Conservation (phyloP, 30 jellyfish, hydroid and myxozoan genomes). For the Kudoa iwatai region DNA sequence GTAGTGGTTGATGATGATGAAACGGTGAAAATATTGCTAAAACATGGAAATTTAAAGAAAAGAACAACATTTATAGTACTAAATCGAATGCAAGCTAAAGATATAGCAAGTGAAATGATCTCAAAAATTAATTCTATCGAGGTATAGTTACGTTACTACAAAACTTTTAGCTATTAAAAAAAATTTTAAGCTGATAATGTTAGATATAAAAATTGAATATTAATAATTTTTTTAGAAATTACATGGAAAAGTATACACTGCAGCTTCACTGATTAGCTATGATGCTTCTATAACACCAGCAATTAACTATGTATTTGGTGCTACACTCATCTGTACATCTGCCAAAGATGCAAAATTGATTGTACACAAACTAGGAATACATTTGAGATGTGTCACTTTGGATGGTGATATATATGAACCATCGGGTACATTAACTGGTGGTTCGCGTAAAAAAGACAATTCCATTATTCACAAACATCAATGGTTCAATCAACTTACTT, state of each 20-base stretch:
- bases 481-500: too few species aligned
- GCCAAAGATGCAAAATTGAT: constrained; percentile 36
- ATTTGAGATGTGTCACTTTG: constrained; percentile 20
- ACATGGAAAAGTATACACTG: constrained; percentile 32
- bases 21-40: constrained; percentile 21
- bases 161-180: too few species aligned
- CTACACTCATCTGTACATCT: constrained; percentile 21
- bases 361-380: constrained; percentile 13
- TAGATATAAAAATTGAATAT: too few species aligned
- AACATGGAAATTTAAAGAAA: constrained; percentile 27
- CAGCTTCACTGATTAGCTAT: constrained; percentile 43
- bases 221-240: too few species aligned
- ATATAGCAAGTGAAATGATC: too few species aligned
- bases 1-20: constrained; percentile 55
- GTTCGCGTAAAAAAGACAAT: constrained; percentile 1
- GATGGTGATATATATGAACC: constrained; percentile 67
- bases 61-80: constrained; percentile 39
- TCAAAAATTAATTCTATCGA: too few species aligned
- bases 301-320: constrained; percentile 52
- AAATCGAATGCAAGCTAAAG: constrained; percentile 5
- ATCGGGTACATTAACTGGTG: constrained; percentile 63
- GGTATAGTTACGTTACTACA: too few species aligned
- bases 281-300: constrained; percentile 33
- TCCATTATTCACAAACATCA: background rate
- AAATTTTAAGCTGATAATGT: too few species aligned